Conservation (phyloP, 1,140 invertebrate genomes). For the Sarcophaga peregrina region DNA sequence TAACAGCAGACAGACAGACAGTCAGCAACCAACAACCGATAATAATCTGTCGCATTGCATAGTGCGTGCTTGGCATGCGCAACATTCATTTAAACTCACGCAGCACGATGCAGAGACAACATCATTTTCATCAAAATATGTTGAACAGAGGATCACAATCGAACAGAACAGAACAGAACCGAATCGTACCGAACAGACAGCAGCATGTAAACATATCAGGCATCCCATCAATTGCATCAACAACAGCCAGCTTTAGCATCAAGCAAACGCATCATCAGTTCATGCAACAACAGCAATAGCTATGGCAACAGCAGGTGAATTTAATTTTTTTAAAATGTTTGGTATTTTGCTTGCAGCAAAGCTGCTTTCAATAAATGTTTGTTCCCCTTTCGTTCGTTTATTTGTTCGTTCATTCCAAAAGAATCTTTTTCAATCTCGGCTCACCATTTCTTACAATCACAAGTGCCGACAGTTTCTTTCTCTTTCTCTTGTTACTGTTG, state of each 20-base stretch:
- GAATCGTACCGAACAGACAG: neutral
- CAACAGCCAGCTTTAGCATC: too few relatives aligned
- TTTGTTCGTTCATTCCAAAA: neutral
- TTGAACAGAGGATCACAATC: neutral
- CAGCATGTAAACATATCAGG: constrained; percentile 7
- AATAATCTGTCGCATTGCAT: constrained; percentile 34
- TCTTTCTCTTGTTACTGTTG: neutral
- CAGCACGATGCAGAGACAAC: neutral
- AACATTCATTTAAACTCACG: constrained; percentile 25
- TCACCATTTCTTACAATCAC: constrained; percentile 24
- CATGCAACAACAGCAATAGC: neutral
- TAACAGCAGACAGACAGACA: constrained; percentile 4
- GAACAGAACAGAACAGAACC: neutral
- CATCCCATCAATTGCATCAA: constrained; percentile 7
- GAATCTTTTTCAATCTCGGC: constrained; percentile 5
- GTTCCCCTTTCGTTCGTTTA: neutral
- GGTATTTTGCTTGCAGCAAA: neutral
- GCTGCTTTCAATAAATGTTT: constrained; percentile 16
- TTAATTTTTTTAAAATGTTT: constrained; percentile 34
- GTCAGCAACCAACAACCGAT: neutral
- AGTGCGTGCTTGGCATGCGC: constrained; percentile 39
- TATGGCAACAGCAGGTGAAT: constrained; percentile 30
- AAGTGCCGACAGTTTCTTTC: constrained; percentile 35
- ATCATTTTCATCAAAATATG: constrained; percentile 26
- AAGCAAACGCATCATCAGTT: too few relatives aligned